Evolutionary conservation across 2,888 invertebrate species (phyloP).

Genomic region (Lordiphosa andalusiaca): DNA sequence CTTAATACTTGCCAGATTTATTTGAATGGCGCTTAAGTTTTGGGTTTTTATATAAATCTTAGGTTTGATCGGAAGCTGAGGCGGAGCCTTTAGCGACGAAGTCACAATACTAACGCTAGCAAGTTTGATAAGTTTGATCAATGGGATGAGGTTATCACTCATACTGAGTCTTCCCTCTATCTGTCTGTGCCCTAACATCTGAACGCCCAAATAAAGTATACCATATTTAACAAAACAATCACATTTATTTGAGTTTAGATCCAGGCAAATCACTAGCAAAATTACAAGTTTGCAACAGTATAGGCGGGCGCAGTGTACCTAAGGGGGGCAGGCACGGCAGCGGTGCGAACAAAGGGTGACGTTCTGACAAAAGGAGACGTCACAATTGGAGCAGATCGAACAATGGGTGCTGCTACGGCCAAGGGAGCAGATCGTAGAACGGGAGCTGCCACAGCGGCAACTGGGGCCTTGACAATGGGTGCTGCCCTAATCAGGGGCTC

Average conservation of each 20-base stretch:
- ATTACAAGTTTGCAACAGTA: conserved; percentile 61
- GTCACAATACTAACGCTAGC: no score
- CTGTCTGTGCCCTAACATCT: no score
- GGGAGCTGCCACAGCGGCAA: conserved; percentile 31
- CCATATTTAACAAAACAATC: conserved; percentile 40
- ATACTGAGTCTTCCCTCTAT: no score
- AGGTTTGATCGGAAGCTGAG: no score
- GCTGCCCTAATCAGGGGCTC: conserved; percentile 56
- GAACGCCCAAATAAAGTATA: neutral
- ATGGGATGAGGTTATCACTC: no score
- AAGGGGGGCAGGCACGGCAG: conserved; percentile 49
- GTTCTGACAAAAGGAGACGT: conserved; percentile 32
- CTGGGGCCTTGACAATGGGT: conserved; percentile 29
- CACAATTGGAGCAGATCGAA: conserved; percentile 48
- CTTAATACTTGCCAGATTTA: no score
- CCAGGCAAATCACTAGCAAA: neutral
- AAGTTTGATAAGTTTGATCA: no score
- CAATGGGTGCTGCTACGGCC: conserved; percentile 38
- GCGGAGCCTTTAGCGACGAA: no score
- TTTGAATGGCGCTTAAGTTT: no score
- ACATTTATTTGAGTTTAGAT: conserved; percentile 51
- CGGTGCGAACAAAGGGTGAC: conserved; percentile 51
- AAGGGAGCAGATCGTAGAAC: conserved; percentile 42
- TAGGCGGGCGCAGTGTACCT: conserved; percentile 60
- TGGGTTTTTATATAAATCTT: no score